Percentiles rank a stretch among this genome's conserved stretches.
These are phyloP conservation scores for Leptobrachium leishanense DNA, from an alignment of 2,113 vertebrate species.

Conservation along the genomic window DNA sequence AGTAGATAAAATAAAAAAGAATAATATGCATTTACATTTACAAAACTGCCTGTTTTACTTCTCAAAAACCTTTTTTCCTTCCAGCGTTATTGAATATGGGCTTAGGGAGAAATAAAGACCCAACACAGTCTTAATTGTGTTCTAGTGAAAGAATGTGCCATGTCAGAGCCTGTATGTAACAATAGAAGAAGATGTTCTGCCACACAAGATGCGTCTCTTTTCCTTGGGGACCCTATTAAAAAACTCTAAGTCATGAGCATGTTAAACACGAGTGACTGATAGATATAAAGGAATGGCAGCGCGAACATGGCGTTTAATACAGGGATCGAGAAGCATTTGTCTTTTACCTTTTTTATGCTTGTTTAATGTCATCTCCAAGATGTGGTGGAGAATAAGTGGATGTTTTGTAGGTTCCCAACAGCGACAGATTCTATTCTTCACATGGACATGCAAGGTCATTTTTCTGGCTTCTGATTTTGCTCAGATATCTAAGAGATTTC, in stretches of 20 bases:
- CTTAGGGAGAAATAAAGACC: too few species aligned
- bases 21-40: too few species aligned
- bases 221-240: constrained; percentile 47
- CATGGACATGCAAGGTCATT: constrained; percentile 19
- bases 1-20: too few species aligned
- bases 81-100: too few species aligned
- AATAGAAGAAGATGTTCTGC: constrained; percentile 15
- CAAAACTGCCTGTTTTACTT: too few species aligned
- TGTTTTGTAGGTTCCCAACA: constrained; percentile 18
- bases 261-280: constrained; percentile 34
- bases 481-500: not conserved
- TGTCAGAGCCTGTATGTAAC: constrained; percentile 23
- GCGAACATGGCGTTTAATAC: constrained; percentile 22
- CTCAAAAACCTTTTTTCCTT: too few species aligned
- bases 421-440: constrained; percentile 14
- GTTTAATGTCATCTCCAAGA: constrained; percentile 14
- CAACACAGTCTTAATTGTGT: not conserved
- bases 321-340: constrained; percentile 8
- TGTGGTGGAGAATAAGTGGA: constrained; percentile 4
- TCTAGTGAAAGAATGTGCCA: constrained; percentile 33
- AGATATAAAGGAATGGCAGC: constrained; percentile 10
- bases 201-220: constrained; percentile 34
- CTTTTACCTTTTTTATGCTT: constrained; percentile 30
- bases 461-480: not conserved
- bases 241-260: constrained; percentile 31